phyloP scores from a whole-genome alignment of 2,888 invertebrate genomes.

The Dicranocentrus wangi region DNA sequence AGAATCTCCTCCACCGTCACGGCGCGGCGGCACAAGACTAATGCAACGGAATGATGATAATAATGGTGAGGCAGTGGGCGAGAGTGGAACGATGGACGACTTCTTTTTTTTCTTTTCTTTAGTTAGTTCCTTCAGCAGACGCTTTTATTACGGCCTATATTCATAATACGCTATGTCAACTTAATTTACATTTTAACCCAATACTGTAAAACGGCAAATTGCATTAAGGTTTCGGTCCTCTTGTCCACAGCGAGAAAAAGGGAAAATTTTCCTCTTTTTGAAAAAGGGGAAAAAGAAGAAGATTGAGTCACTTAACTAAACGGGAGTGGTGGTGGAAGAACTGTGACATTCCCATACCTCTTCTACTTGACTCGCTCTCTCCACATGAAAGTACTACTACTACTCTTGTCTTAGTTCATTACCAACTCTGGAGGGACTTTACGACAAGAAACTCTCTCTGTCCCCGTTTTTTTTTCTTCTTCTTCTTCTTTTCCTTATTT shows the following conservation, averaged over 20 bases:
- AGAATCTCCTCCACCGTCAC: background rate
- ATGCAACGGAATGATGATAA: background rate
- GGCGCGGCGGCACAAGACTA: background rate
- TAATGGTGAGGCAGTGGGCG: background rate
- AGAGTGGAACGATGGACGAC: background rate
- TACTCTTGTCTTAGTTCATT: slow-evolving; percentile 43
- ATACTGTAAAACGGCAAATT: slow-evolving; percentile 37
- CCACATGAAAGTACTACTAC: slow-evolving; percentile 29
- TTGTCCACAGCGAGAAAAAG: background rate
- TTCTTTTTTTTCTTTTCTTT: background rate
- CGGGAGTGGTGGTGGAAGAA: background rate
- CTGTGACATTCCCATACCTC: slow-evolving; percentile 28
- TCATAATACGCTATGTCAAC: slow-evolving; percentile 45
- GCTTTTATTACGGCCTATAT: slow-evolving; percentile 19
- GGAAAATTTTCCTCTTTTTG: slow-evolving; percentile 18
- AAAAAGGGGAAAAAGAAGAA: slow-evolving; percentile 13
- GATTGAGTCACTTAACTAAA: slow-evolving; percentile 21
- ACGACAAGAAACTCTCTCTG: background rate
- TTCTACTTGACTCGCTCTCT: background rate
- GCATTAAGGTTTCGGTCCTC: slow-evolving; percentile 29
- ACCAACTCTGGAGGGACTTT: slow-evolving; percentile 30
- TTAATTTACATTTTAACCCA: slow-evolving; percentile 51
- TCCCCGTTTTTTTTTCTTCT: slow-evolving; percentile 22
- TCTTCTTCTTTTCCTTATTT: slow-evolving; percentile 18
- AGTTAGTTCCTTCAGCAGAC: background rate